A percentile compares a stretch with the other conserved stretches of the same genome.
Conservation (phyloP, 2,888 invertebrate species). For the Andrena bucephala region DNA sequence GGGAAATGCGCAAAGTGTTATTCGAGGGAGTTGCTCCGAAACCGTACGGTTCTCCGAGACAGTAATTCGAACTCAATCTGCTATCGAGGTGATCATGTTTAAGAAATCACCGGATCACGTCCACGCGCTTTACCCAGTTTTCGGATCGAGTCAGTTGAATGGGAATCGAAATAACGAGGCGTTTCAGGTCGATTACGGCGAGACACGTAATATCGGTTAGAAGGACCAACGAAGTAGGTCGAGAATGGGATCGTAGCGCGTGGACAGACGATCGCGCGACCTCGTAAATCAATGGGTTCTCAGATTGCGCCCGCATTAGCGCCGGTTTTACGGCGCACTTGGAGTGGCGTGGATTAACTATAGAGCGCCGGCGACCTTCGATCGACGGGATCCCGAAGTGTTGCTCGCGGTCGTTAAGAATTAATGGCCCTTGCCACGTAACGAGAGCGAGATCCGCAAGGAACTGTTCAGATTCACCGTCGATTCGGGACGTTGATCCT, state of each 20-base stretch:
- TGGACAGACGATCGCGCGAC: slow-evolving; percentile 73
- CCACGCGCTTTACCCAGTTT: too few relatives aligned
- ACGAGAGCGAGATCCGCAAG: slow-evolving; percentile 56
- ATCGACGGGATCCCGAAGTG: slow-evolving; percentile 46
- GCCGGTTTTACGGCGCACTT: slow-evolving; percentile 81
- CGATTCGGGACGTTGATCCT: slow-evolving; percentile 66
- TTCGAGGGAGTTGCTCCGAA: too few relatives aligned
- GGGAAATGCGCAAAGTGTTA: neutral
- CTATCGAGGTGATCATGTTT: too few relatives aligned
- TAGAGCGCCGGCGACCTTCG: slow-evolving; percentile 56
- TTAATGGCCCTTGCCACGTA: slow-evolving; percentile 52
- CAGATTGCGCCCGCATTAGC: slow-evolving; percentile 82
- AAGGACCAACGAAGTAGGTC: slow-evolving; percentile 55
- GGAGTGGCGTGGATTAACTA: slow-evolving; percentile 69
- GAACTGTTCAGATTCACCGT: slow-evolving; percentile 33
- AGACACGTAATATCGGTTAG: slow-evolving; percentile 55
- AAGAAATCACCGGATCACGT: too few relatives aligned
- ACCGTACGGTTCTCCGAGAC: too few relatives aligned
- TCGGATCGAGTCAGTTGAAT: neutral
- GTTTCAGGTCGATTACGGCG: slow-evolving; percentile 13
- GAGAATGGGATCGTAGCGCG: slow-evolving; percentile 64
- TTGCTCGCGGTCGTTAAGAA: slow-evolving; percentile 63
- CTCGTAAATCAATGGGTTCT: slow-evolving; percentile 82
- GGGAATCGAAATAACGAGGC: neutral
- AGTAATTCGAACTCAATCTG: too few relatives aligned